Conservation (phyloP, 2,888 invertebrate species). For the Philopedon plagiatum region DNA sequence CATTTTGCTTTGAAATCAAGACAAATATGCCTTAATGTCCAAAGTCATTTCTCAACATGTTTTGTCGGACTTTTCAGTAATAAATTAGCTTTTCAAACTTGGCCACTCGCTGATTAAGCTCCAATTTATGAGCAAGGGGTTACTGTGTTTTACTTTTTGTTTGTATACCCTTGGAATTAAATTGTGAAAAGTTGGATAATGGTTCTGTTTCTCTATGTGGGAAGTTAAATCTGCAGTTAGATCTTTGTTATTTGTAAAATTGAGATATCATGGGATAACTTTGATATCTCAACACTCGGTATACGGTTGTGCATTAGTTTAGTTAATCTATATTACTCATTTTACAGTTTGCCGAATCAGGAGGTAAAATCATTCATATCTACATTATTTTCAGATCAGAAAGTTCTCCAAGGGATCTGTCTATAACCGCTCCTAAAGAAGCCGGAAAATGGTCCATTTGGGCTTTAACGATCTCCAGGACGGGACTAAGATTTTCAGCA, state of each 20-base stretch:
- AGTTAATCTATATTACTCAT: no score
- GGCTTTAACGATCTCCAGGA: conserved; percentile 73
- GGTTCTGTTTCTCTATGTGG: not conserved
- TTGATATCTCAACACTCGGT: no score
- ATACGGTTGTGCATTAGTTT: no score
- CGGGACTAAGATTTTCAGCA: conserved; percentile 72
- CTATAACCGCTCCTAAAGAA: conserved; percentile 74
- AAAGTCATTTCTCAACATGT: conserved; percentile 19
- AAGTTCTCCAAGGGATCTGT: conserved; percentile 73
- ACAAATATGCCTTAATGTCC: conserved; percentile 30
- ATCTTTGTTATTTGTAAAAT: not conserved
- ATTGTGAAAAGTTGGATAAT: not conserved
- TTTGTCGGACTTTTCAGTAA: conserved; percentile 20
- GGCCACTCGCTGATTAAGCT: conserved; percentile 51
- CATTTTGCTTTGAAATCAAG: conserved; percentile 18
- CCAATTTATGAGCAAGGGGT: conserved; percentile 50
- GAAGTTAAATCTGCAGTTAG: not conserved
- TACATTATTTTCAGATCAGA: conserved; percentile 69
- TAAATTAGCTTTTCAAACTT: conserved; percentile 35
- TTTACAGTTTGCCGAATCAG: no score
- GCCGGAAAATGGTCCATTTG: conserved; percentile 78
- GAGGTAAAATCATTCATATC: no score
- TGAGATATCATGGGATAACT: no score
- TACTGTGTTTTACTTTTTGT: conserved; percentile 22
- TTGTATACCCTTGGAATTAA: conserved; percentile 2